Percentiles rank a stretch among this genome's conserved stretches.
Evolutionary conservation across 2,888 invertebrate genomes (phyloP).

Genomic region (Ceratothoa steindachneri): DNA sequence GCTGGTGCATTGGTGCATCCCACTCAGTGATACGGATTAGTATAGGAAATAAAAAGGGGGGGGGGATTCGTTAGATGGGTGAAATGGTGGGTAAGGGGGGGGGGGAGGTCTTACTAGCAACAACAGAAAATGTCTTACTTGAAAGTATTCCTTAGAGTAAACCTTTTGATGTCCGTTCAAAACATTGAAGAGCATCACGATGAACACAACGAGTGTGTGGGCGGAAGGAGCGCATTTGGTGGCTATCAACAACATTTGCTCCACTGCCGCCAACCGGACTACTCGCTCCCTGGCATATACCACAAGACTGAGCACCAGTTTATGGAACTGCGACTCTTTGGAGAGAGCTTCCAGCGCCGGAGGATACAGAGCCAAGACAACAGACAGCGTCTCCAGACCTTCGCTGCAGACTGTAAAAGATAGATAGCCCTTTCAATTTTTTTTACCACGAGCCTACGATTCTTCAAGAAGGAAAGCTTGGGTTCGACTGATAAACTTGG

Average conservation of each 20-base stretch:
- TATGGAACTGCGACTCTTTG: slow-evolving; percentile 85
- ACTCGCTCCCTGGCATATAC: slow-evolving; percentile 68
- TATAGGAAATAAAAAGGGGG: too few relatives aligned
- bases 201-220: slow-evolving; percentile 63
- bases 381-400: slow-evolving; percentile 84
- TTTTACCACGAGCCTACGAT: too few relatives aligned
- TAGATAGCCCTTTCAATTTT: too few relatives aligned
- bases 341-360: slow-evolving; percentile 75
- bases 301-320: slow-evolving; percentile 81
- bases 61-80: too few relatives aligned
- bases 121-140: too few relatives aligned
- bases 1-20: too few relatives aligned
- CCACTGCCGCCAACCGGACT: slow-evolving; percentile 72
- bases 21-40: too few relatives aligned
- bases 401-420: slow-evolving; percentile 67
- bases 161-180: slow-evolving; percentile 63
- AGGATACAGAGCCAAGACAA: slow-evolving; percentile 85
- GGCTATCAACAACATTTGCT: slow-evolving; percentile 77
- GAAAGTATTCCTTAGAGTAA: slow-evolving; percentile 72
- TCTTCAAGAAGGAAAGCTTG: too few relatives aligned
- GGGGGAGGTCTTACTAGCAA: too few relatives aligned
- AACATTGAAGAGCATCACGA: slow-evolving; percentile 65
- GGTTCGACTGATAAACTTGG: too few relatives aligned
- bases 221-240: slow-evolving; percentile 69
- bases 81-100: too few relatives aligned